Evolutionary conservation across 2,797 vertebrate genomes (phyloP).

Genomic region (Holocentrus rufus): DNA sequence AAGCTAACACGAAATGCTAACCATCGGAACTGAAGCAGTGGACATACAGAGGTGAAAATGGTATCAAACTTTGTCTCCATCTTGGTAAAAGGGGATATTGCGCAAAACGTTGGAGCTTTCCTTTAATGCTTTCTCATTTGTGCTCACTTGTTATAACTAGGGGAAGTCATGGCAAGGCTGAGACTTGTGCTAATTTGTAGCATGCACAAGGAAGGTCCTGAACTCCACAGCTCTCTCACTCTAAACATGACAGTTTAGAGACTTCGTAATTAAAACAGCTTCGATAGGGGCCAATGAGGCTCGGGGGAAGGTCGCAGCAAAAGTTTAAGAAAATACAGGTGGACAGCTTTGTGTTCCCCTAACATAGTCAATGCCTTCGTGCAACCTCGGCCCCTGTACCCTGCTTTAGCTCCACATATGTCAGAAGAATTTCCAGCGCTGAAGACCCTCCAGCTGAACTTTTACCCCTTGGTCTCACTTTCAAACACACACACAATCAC

Average conservation of each 20-base stretch:
- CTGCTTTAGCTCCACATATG: conserved; percentile 73
- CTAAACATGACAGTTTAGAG: conserved; percentile 63
- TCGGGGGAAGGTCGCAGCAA: conserved; percentile 57
- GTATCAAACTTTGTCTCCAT: no score
- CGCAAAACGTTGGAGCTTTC: no score
- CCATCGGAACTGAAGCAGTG: no score
- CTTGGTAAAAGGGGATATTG: no score
- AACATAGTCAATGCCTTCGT: conserved; percentile 68
- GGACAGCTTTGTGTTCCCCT: conserved; percentile 65
- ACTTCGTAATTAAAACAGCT: conserved; percentile 69
- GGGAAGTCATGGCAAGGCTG: conserved; percentile 39
- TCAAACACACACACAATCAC: conserved; percentile 30
- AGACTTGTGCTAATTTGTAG: conserved; percentile 48
- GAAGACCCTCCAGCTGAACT: conserved; percentile 67
- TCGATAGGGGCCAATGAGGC: conserved; percentile 57
- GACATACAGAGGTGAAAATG: no score
- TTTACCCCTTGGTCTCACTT: conserved; percentile 61
- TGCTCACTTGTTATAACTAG: conserved; percentile 6
- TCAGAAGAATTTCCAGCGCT: conserved; percentile 59
- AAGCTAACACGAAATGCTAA: no score
- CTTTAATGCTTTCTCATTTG: conserved; percentile 11
- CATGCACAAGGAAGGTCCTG: conserved; percentile 46
- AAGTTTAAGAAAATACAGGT: conserved; percentile 84
- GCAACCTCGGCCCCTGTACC: conserved; percentile 46
- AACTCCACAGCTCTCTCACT: conserved; percentile 48